Conservation (phyloP, 1,140 invertebrate genomes). For the Zophobas morio region DNA sequence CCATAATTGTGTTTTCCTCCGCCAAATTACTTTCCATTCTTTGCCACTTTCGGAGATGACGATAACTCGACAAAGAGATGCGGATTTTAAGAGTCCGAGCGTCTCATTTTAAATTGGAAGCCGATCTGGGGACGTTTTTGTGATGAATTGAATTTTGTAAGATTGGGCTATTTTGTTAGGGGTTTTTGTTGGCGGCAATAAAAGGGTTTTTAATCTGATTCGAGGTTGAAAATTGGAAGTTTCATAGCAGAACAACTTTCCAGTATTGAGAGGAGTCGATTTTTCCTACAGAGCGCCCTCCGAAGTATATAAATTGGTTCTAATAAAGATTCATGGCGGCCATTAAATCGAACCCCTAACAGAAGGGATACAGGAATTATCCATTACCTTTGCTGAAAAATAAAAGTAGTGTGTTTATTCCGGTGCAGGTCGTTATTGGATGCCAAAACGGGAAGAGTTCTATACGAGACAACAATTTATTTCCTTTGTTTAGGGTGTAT, state of each 20-base stretch:
- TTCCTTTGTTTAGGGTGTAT: no score
- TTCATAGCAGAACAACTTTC: neutral
- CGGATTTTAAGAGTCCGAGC: conserved; percentile 15
- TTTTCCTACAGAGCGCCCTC: conserved; percentile 1
- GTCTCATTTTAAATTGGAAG: neutral
- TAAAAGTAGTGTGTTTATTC: conserved; percentile 35
- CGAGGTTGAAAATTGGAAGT: neutral
- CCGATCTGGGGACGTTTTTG: neutral
- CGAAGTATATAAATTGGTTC: conserved; percentile 34
- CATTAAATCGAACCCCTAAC: conserved; percentile 37
- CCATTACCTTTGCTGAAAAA: conserved; percentile 31
- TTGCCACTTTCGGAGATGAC: conserved; percentile 1
- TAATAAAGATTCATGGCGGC: conserved; percentile 39
- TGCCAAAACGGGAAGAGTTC: neutral
- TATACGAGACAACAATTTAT: no score
- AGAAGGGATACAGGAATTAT: conserved; percentile 40
- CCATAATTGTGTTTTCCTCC: conserved; percentile 26
- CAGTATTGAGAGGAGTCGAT: conserved; percentile 9
- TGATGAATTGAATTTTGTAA: neutral
- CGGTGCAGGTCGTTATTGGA: neutral
- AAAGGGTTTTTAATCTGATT: no score
- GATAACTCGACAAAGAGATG: conserved; percentile 15
- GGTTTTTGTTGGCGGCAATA: no score
- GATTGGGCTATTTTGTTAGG: neutral
- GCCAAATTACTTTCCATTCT: conserved; percentile 24